Evolutionary conservation across 2,113 vertebrate genomes (phyloP), one percentile per base, ranked within the genome.

Genomic region (Vidua macroura): DNA sequence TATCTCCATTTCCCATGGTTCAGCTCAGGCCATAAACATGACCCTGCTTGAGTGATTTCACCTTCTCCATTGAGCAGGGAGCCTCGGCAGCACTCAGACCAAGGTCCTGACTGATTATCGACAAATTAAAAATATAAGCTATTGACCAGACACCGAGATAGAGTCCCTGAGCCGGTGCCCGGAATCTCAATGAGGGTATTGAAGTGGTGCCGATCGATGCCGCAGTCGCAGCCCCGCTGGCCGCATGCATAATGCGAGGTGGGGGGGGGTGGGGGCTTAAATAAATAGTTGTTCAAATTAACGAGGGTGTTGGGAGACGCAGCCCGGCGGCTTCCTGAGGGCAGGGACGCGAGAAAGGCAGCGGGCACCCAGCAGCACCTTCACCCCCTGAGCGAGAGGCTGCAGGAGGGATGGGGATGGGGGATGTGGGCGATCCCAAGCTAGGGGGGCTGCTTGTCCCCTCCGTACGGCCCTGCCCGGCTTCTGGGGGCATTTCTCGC

Each of bases 151-250:
- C 97, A 96, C 98, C 66, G 97, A 98, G 97, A 98, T 98, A 98
- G 98, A 98, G 98, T 98, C 98, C 98, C 97, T 86, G 98, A 98
- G 98, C 98, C 81, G 93, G 95, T 96, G 97, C 94, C 97, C 96
- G 86, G 99, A 98, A 99, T 99, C 98, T 98, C 98, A 99, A 99
- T 99, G 98, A 99, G 98, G 96, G 83, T 96, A 98, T 98, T 96
- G 96, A 98, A 98, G 97, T 79, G 10, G 18, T 69, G 68, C 69
- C 21, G 97, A 98, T 99, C 98, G 96, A 99, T 99, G 80, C 96
- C 92, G 98, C 98, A 98, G 98, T 98, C 98, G 98, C 97, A 98
- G 97, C 98, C 90, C 96, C 86, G 96, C 72, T 3, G 97, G 97
- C 96, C 96, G 98, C 98, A 97, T 98, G 95, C 98, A 97, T 98